phyloP scores from a whole-genome alignment of 2,113 vertebrate genomes.

The Notothenia rossii region DNA sequence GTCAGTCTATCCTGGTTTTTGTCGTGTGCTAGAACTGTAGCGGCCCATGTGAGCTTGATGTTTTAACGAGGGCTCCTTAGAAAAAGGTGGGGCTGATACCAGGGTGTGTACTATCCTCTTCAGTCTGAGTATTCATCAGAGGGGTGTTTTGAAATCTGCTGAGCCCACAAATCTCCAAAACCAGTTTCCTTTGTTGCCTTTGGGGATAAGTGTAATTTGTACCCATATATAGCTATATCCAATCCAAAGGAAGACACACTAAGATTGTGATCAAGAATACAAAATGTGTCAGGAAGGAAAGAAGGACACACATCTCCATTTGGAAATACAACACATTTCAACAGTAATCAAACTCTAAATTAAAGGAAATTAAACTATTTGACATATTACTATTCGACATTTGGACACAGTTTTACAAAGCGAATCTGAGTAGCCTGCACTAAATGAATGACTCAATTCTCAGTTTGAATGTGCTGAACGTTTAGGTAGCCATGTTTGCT shows the following conservation, averaged over 20 bases:
- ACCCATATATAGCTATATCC: constrained; percentile 10
- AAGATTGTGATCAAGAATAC: background rate
- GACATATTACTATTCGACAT: too few relatives aligned
- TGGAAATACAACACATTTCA: background rate
- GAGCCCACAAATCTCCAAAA: constrained; percentile 21
- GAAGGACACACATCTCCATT: background rate
- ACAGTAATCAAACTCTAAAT: background rate
- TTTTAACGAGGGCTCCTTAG: background rate
- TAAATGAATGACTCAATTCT: too few relatives aligned
- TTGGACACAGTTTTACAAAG: too few relatives aligned
- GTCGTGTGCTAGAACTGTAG: background rate
- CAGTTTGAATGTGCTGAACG: too few relatives aligned
- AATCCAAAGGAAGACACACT: constrained; percentile 7
- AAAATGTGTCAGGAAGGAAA: background rate
- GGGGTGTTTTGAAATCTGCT: background rate
- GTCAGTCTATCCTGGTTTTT: background rate
- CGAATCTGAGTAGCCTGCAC: too few relatives aligned
- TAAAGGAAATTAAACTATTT: background rate
- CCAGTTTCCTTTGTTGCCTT: constrained; percentile 19
- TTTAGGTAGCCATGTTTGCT: too few relatives aligned
- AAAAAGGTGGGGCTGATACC: background rate
- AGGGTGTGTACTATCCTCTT: background rate
- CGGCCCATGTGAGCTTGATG: background rate
- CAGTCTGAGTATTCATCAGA: background rate
- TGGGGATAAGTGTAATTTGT: constrained; percentile 18